Base-by-base conservation (phyloP, 2,113 vertebrate species). In the Machaerirhynchus nigripectus region DNA sequence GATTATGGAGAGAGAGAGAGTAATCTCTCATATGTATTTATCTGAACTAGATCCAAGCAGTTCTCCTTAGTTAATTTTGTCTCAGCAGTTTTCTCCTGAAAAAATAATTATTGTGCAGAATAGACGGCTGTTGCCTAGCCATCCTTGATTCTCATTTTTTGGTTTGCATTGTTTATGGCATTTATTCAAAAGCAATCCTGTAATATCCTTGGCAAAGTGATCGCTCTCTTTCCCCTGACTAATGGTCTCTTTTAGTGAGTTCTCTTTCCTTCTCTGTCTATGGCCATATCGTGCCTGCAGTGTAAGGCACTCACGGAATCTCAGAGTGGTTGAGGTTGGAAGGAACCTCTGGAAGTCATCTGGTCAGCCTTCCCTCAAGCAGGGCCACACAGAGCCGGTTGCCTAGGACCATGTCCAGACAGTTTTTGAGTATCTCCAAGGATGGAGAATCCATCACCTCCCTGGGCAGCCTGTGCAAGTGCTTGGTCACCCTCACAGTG, bases 81-180 rank as follows among this genome's bases (percentile, higher is more conserved):
- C 84, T 96, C 81, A 90, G 86, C 89, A 94, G 78, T 94, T 96
- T 92, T 85, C 53, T 89, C 42, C 47, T 90, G 69, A 87, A 92
- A 83, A 95, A 79, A 76, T 70, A 87, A 93, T 96, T 95, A 92
- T 75, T 78, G 86, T 88, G 83, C 74, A 91, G 83, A 82, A 82
- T 93, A 87, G 79, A 69, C 83, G 60, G 17, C 83, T 80, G 49
- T 85, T 81, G 46, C 67, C 31, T 67, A 88, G 63, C 57, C 67
- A 52, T 94, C 44, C 69, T 82, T 94, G 70, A 83, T 91, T 95
- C 83, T 71, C 18, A 8, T 59, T 89, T 78, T 83, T 93, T 84
- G 10, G 33, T 91, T 90, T 93, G 27, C 39, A 84, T 87, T 95
- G 83, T 87, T 94, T 73, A 87, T 92, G 80, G 77, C 50, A 60